Evolutionary conservation across 2,888 invertebrate species (phyloP).

Genomic region (Hirtodrosophila duncani): DNA sequence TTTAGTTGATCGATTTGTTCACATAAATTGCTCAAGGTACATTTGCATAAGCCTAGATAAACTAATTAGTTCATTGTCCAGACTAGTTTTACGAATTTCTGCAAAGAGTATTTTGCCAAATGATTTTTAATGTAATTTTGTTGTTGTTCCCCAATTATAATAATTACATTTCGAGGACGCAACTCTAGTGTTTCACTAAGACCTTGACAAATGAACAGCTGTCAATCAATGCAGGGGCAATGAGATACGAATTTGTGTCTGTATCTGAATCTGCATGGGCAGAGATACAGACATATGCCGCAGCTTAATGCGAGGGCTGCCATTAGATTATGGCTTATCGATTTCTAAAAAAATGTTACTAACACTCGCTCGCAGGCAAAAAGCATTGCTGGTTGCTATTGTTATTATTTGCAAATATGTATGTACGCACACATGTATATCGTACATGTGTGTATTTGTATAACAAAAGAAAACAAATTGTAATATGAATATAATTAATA

Average conservation of each 20-base stretch:
- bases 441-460: constrained; percentile 7
- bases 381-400: constrained; percentile 1
- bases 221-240: constrained; percentile 43
- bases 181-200: neutral
- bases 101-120: no score
- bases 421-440: no score
- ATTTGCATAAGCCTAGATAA: no score
- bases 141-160: no score
- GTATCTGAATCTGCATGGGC: neutral
- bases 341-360: constrained; percentile 37
- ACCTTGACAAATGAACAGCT: constrained; percentile 30
- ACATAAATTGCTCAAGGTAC: no score
- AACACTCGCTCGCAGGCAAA: constrained; percentile 13
- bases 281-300: constrained; percentile 6
- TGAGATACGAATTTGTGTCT: constrained; percentile 19
- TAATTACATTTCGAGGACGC: no score
- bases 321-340: constrained; percentile 31
- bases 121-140: constrained; percentile 22
- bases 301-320: constrained; percentile 9
- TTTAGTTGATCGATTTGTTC: no score
- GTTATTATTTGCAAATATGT: neutral
- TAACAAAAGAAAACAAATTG: constrained; percentile 24
- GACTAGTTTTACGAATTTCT: no score
- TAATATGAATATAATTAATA: constrained; percentile 66
- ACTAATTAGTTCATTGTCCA: no score